phyloP scores from a whole-genome alignment of 1,140 invertebrate genomes.

The Trichomalopsis sarcophagae region DNA sequence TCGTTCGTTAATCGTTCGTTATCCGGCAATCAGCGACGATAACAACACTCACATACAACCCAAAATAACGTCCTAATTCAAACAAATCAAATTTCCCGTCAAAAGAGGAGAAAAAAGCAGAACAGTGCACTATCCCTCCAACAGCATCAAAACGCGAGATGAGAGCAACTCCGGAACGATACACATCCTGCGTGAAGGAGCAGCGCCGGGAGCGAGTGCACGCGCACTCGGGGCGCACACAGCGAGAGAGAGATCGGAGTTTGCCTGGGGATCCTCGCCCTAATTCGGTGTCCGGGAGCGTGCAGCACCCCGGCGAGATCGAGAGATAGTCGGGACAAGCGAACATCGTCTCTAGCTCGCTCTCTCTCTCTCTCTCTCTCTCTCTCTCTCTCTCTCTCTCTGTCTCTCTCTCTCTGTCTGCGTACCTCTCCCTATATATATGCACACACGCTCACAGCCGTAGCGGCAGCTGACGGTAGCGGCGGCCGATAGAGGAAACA shows the following conservation, averaged over 20 bases:
- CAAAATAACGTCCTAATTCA: too few species aligned
- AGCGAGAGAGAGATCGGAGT: background rate
- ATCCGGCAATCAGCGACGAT: too few species aligned
- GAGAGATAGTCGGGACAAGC: background rate
- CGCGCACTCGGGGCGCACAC: background rate
- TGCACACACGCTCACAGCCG: background rate
- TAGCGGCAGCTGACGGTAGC: background rate
- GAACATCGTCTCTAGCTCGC: background rate
- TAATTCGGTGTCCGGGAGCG: constrained; percentile 4
- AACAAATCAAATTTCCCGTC: too few species aligned
- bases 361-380: too few species aligned
- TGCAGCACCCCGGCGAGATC: background rate
- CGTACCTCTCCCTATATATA: background rate
- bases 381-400: too few species aligned
- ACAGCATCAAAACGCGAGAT: too few species aligned
- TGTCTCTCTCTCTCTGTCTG: background rate
- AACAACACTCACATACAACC: too few species aligned
- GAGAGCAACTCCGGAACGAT: background rate
- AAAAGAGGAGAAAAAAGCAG: too few species aligned
- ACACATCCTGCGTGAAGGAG: background rate
- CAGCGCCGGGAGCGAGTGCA: background rate
- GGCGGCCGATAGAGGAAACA: background rate
- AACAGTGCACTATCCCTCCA: background rate
- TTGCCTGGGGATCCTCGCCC: constrained; percentile 17
- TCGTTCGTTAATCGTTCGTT: too few species aligned